These are phyloP conservation scores for Ophiothrix spiculata DNA, from an alignment of 35 echinoderm and acorn worm species.

Conservation along the genomic window DNA sequence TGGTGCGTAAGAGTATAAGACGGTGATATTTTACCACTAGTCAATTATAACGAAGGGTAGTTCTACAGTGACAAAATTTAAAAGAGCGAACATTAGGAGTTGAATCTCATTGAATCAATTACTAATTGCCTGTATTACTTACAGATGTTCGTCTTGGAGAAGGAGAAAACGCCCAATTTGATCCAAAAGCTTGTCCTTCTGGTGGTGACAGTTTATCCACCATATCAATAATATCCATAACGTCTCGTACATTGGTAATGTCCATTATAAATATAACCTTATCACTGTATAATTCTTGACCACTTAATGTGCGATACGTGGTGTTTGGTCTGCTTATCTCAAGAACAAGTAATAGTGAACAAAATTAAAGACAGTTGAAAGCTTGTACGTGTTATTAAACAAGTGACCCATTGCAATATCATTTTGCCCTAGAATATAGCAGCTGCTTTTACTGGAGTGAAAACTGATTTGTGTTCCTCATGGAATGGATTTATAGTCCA, in stretches of 20 bases:
- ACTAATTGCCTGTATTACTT: neutral
- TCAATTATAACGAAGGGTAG: too few relatives aligned
- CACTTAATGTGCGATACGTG: neutral
- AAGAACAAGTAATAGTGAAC: neutral
- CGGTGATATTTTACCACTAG: too few relatives aligned
- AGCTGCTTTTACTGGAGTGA: neutral
- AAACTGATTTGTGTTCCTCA: neutral
- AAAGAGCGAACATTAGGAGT: neutral
- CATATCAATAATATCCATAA: conserved; percentile 1
- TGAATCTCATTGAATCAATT: neutral
- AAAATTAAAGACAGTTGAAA: neutral
- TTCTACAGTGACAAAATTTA: too few relatives aligned
- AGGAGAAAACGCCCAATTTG: neutral
- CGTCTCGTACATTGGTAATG: neutral
- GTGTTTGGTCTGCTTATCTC: neutral
- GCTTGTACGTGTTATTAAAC: neutral
- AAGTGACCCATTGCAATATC: neutral
- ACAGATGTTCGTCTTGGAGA: neutral
- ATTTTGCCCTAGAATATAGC: neutral
- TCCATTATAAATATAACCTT: too few relatives aligned
- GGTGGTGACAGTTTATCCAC: neutral
- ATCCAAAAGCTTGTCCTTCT: neutral
- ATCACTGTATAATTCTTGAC: neutral
- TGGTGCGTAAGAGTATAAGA: too few relatives aligned
- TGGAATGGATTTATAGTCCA: neutral